Conservation (phyloP, 2,113 vertebrate species). For the Cyphomyrus plagiostoma region DNA sequence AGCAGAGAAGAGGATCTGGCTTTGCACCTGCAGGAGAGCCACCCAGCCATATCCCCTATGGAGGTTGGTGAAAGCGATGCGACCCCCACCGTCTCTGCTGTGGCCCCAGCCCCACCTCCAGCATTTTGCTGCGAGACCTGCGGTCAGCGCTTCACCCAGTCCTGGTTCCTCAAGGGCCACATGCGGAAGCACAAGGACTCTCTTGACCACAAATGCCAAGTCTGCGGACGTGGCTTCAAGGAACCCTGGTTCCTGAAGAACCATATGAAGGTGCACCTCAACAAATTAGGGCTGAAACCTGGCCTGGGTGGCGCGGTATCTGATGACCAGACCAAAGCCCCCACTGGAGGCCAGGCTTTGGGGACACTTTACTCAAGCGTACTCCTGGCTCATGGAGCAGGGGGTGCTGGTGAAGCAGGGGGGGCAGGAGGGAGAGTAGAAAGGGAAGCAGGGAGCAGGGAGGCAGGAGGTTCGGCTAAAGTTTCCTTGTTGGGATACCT, state of each 20-base stretch:
- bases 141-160: conserved; percentile 85
- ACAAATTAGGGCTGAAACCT: conserved; percentile 74
- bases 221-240: conserved; percentile 87
- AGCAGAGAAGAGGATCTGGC: conserved; percentile 78
- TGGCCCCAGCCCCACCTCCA: conserved; percentile 50
- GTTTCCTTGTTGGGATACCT: conserved; percentile 72
- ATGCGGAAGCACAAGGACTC: conserved; percentile 94
- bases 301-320: conserved; percentile 34
- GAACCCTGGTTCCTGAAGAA: conserved; percentile 94
- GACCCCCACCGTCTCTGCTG: conserved; percentile 27
- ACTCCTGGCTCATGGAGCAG: conserved; percentile 59
- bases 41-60: conserved; percentile 46
- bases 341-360: conserved; percentile 59
- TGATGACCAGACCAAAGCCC: conserved; percentile 45
- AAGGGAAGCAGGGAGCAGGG: conserved; percentile 39
- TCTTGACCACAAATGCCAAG: conserved; percentile 84
- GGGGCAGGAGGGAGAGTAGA: conserved; percentile 39
- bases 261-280: conserved; percentile 92
- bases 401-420: conserved; percentile 37
- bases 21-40: conserved; percentile 68
- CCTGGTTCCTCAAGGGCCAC: conserved; percentile 89
- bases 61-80: conserved; percentile 10
- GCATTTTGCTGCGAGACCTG: conserved; percentile 81
- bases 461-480: conserved; percentile 52
- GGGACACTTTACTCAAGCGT: conserved; percentile 77